These are phyloP conservation scores for Fistularia tabacaria DNA, from an alignment of 2,797 vertebrate genomes.

Conservation along the genomic window DNA sequence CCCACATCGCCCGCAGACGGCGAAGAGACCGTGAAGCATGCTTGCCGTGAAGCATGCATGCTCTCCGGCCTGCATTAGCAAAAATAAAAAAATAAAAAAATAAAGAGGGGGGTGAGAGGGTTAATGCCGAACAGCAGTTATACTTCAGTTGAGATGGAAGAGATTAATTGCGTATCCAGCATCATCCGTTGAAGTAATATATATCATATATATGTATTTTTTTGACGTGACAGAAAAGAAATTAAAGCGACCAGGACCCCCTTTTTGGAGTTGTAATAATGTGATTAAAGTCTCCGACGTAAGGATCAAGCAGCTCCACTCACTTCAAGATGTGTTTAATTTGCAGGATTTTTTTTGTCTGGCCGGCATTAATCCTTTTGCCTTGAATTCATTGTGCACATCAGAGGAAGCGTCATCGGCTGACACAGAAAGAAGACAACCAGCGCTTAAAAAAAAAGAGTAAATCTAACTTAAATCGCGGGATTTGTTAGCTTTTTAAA, in stretches of 20 bases:
- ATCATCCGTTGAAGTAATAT: too few relatives aligned
- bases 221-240: too few relatives aligned
- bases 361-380: constrained; percentile 8
- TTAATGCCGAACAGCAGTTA: constrained; percentile 9
- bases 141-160: too few relatives aligned
- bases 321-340: neutral
- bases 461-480: neutral
- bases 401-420: too few relatives aligned
- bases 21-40: constrained; percentile 25
- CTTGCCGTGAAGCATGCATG: constrained; percentile 40
- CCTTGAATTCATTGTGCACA: constrained; percentile 16
- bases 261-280: constrained; percentile 3
- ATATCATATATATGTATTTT: too few relatives aligned
- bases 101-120: too few relatives aligned
- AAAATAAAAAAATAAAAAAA: constrained; percentile 2
- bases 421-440: neutral
- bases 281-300: constrained; percentile 1
- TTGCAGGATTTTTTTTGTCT: constrained; percentile 1
- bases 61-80: constrained; percentile 36
- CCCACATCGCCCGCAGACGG: constrained; percentile 6
- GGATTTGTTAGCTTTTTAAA: constrained; percentile 10
- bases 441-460: neutral
- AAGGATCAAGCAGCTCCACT: neutral
- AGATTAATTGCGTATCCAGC: too few relatives aligned
- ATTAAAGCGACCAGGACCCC: too few relatives aligned